A percentile compares a stretch with the other conserved stretches of the same genome.
Evolutionary conservation across 2,888 invertebrate species (phyloP).

Genomic region (Neelides folsomi): DNA sequence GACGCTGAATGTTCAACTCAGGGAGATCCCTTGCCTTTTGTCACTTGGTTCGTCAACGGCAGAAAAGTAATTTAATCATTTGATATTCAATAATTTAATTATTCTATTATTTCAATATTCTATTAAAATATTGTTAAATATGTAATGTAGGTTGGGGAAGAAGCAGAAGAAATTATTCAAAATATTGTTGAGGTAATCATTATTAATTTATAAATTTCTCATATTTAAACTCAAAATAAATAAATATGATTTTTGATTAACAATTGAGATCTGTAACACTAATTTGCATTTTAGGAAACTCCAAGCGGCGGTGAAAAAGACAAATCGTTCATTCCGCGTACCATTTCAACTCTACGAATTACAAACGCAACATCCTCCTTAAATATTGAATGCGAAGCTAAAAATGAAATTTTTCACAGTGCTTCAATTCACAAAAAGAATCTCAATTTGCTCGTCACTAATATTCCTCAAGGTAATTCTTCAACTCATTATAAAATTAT

Average conservation of each 20-base stretch:
- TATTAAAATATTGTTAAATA: background rate
- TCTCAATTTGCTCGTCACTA: constrained; percentile 29
- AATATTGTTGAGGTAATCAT: constrained; percentile 18
- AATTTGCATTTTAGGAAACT: background rate
- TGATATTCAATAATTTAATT: background rate
- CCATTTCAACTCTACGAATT: constrained; percentile 28
- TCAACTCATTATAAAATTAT: no score
- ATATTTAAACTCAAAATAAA: no score
- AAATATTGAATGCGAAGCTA: constrained; percentile 27
- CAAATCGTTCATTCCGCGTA: constrained; percentile 27
- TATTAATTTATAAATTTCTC: background rate
- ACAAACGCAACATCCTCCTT: constrained; percentile 30
- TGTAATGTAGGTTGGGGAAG: constrained; percentile 14
- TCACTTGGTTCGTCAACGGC: constrained; percentile 29
- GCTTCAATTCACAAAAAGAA: constrained; percentile 14
- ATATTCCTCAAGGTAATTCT: constrained; percentile 20
- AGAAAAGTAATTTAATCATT: constrained; percentile 16
- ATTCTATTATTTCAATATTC: background rate
- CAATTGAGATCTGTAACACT: background rate
- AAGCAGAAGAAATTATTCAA: constrained; percentile 22
- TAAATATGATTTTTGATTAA: no score
- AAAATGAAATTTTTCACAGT: constrained; percentile 17
- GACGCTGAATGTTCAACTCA: constrained; percentile 30
- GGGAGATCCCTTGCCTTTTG: constrained; percentile 30
- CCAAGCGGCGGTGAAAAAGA: background rate